Conservation (phyloP, 2,888 invertebrate genomes). For the Temnothorax ravouxi region DNA sequence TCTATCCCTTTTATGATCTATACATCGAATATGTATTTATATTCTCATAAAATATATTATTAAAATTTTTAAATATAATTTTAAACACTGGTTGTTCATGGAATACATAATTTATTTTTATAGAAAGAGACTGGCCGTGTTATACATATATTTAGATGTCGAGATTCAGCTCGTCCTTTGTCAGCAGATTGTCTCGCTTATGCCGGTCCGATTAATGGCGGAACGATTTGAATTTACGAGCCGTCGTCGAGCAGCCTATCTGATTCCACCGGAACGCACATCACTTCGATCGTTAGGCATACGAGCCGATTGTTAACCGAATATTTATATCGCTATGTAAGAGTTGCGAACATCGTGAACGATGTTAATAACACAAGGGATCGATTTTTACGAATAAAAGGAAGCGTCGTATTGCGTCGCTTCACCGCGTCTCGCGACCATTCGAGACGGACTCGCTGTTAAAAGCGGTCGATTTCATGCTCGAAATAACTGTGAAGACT, state of each 20-base stretch:
- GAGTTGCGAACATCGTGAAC: conserved; percentile 19
- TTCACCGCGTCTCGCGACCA: not conserved
- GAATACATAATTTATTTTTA: conserved; percentile 7
- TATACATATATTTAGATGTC: not conserved
- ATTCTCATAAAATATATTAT: not conserved
- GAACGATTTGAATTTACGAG: conserved; percentile 61
- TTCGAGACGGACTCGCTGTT: not conserved
- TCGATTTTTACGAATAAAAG: conserved; percentile 53
- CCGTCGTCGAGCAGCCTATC: conserved; percentile 48
- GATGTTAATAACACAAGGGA: conserved; percentile 7
- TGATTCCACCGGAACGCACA: conserved; percentile 61
- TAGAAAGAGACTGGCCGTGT: not conserved
- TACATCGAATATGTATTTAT: not conserved
- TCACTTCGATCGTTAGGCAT: conserved; percentile 55
- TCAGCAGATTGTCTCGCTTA: not conserved
- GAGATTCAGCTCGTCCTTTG: not conserved
- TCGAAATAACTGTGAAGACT: conserved; percentile 46
- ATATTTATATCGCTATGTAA: conserved; percentile 46
- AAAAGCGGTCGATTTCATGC: conserved; percentile 48
- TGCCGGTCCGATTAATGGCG: conserved; percentile 30
- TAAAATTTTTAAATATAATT: not conserved
- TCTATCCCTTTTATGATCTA: not conserved
- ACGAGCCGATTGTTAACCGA: conserved; percentile 60
- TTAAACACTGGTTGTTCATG: not conserved
- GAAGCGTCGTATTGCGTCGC: not conserved